phyloP scores from a whole-genome alignment of 2,797 vertebrate genomes.

The Alauda arvensis region DNA sequence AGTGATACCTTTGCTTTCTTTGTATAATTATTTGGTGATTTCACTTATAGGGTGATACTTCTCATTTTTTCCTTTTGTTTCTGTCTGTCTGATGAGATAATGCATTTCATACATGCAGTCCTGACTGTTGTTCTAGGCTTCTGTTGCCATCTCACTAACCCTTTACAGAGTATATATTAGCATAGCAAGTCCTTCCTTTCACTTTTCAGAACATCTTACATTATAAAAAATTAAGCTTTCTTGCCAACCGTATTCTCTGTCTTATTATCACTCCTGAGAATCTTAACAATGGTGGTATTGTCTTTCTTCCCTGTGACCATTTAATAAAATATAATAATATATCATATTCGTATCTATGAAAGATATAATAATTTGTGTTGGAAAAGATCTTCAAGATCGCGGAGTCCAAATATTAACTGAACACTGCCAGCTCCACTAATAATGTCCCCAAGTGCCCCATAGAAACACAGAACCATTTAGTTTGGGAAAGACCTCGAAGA shows the following conservation, averaged over 20 bases:
- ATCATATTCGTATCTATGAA: not conserved
- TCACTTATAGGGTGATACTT: not conserved
- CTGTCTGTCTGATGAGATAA: not conserved
- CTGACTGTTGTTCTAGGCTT: not conserved
- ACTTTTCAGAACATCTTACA: not conserved
- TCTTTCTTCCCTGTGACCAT: not conserved
- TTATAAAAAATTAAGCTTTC: not conserved
- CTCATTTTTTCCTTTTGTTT: not conserved
- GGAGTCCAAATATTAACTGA: not conserved
- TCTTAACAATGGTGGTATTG: not conserved
- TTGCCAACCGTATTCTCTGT: not conserved
- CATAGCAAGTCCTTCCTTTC: not conserved
- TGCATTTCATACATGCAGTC: not conserved
- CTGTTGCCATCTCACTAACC: not conserved
- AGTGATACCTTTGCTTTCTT: not conserved
- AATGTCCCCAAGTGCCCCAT: not conserved
- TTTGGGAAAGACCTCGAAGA: not conserved
- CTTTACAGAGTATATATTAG: not conserved
- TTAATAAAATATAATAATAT: not conserved
- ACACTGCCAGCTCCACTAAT: not conserved
- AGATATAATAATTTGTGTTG: not conserved
- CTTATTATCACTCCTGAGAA: not conserved
- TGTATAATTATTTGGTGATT: not conserved
- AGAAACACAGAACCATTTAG: not conserved
- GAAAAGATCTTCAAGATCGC: not conserved